phyloP scores from a whole-genome alignment of 1,140 invertebrate genomes.

The Magallana gigas region DNA sequence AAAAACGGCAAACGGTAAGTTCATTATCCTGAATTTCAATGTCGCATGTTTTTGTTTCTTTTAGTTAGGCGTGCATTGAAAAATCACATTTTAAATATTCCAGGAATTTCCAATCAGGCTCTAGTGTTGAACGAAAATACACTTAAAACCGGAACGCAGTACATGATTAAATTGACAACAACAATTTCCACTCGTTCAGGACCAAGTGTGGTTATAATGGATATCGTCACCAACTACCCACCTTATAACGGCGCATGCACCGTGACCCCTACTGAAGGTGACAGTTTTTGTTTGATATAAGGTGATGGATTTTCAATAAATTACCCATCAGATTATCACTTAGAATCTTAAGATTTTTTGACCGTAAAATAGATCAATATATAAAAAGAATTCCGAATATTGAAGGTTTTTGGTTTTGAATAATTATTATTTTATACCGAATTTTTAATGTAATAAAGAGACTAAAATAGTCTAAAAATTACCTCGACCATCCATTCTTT shows the following conservation, averaged over 20 bases:
- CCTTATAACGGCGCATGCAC: neutral
- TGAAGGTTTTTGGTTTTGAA: no score
- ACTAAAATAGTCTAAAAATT: no score
- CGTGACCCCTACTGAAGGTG: neutral
- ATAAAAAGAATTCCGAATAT: no score
- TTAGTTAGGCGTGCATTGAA: neutral
- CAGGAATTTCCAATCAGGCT: neutral
- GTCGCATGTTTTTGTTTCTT: neutral
- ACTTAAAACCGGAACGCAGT: neutral
- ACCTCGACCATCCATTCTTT: no score
- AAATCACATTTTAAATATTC: neutral
- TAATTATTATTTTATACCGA: no score
- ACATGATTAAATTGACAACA: neutral
- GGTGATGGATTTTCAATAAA: neutral
- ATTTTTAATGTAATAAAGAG: no score
- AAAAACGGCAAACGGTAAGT: constrained; percentile 6
- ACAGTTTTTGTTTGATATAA: neutral
- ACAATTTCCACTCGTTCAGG: neutral
- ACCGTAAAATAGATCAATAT: no score
- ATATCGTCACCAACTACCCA: constrained; percentile 7
- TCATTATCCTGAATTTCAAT: neutral
- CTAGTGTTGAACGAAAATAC: constrained; percentile 12
- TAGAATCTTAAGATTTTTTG: no score
- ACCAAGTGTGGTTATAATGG: neutral
- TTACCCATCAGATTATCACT: no score